Evolutionary conservation across 2,797 vertebrate species (phyloP), one percentile per base, ranked within the genome.

Genomic region (Heliangelus exortis): DNA sequence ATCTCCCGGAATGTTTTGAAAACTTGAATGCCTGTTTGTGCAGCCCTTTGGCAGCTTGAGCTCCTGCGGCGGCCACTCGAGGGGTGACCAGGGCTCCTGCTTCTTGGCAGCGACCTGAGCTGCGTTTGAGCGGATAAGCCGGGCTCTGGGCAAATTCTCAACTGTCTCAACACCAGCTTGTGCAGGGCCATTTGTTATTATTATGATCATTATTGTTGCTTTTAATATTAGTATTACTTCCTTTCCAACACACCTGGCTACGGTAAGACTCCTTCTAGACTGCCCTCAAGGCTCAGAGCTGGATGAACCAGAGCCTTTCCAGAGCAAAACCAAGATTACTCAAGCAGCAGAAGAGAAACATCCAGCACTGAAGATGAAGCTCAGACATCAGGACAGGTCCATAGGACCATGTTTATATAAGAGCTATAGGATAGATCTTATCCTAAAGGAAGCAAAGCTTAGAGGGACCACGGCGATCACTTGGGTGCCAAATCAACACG

Each of bases 1-100:
- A 63, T 94, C 93, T 89, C 78, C 81, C 82, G 39, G 89, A 71
- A 10, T 41, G 29, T 62, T 84, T 66, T 75, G 94, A 89, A 94
- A 94, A 92, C 66, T 41, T 81, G 81, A 74, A 51, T 7, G n/a
- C 45, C 90, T 92, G 51, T 28, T 48, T 8, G 51, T 29, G 55
- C 55, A 34, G 74, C 73, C 54, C 75, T 86, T 86, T 84, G 95
- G 61, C 93, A 89, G 84, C 75, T 43, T 12, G 45, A 93, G 79
- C 91, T 83, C 75, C 5, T n/a, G 17, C 55, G 84, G 74, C 78
- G 74, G 93, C 72, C 62, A 50, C 91, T 86, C 48, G 55, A 76
- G 71, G 77, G 81, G 81, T 80, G 82, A 41, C 25, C 45, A 92
- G 63, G 59, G 90, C 76, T 86, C 72, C 39, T 23, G 79, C 72